These are phyloP conservation scores for Ceryle rudis DNA, from an alignment of 2,797 vertebrate species.

Conservation along the genomic window DNA sequence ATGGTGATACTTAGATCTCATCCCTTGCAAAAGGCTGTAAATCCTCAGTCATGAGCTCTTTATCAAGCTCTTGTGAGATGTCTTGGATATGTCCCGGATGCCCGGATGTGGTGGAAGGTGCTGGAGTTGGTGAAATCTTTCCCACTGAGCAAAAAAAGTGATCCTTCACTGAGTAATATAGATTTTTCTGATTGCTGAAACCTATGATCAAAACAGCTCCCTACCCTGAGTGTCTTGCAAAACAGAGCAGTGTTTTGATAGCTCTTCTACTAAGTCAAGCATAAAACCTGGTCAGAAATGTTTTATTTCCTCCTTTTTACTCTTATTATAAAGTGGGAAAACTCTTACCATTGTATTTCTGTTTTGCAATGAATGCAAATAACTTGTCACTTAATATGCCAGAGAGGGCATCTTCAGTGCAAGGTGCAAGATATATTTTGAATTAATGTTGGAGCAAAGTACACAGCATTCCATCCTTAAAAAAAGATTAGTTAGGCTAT, in stretches of 20 bases:
- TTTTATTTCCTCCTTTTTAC: background rate
- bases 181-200: background rate
- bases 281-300: background rate
- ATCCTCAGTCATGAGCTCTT: background rate
- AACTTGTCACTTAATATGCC: background rate
- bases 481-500: constrained; percentile 23
- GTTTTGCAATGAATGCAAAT: background rate
- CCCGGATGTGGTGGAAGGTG: background rate
- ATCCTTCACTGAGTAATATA: background rate
- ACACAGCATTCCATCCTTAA: background rate
- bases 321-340: background rate
- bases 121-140: background rate
- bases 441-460: background rate
- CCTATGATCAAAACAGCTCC: background rate
- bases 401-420: background rate
- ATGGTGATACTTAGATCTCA: background rate
- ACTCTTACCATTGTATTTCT: background rate
- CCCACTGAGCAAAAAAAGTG: background rate
- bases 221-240: background rate
- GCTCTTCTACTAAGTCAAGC: background rate
- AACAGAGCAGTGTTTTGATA: background rate
- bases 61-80: background rate
- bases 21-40: background rate
- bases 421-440: background rate
- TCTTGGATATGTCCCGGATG: background rate